phyloP scores from a whole-genome alignment of 2,113 vertebrate species.

The Tautogolabrus adspersus region DNA sequence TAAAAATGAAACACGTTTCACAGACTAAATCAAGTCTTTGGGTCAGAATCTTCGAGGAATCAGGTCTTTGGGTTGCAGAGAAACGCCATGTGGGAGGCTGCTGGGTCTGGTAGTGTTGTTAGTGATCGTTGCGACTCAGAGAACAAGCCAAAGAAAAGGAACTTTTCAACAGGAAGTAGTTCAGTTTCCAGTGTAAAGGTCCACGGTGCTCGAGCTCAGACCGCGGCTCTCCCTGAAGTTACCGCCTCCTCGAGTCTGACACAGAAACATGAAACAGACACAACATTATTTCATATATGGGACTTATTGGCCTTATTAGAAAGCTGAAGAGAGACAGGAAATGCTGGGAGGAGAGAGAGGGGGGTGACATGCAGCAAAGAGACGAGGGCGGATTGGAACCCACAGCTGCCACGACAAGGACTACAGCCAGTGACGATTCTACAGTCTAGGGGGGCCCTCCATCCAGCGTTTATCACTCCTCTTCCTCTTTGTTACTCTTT shows the following conservation, averaged over 20 bases:
- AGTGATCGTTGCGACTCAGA: neutral
- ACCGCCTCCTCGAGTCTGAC: constrained; percentile 63
- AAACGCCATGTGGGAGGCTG: neutral
- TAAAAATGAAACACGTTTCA: neutral
- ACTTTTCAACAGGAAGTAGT: constrained; percentile 5
- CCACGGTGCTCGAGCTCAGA: constrained; percentile 86
- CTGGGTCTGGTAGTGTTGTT: constrained; percentile 17
- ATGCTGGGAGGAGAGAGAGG: no score
- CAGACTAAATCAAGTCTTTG: constrained; percentile 34
- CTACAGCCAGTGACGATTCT: no score
- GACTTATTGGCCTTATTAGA: no score
- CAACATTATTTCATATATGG: no score
- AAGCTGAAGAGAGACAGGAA: no score
- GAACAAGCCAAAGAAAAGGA: neutral
- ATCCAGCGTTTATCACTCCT: no score
- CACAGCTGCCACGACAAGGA: no score
- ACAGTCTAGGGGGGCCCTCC: no score
- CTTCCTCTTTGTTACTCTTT: no score
- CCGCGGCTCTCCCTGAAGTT: constrained; percentile 78
- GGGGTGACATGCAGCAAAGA: no score
- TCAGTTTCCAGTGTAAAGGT: constrained; percentile 82
- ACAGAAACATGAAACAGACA: neutral
- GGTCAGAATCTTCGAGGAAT: constrained; percentile 10
- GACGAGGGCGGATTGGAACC: no score
- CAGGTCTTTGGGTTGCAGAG: no score